Base-by-base conservation (phyloP, 1,140 invertebrate species). In the Mamestra configurata region DNA sequence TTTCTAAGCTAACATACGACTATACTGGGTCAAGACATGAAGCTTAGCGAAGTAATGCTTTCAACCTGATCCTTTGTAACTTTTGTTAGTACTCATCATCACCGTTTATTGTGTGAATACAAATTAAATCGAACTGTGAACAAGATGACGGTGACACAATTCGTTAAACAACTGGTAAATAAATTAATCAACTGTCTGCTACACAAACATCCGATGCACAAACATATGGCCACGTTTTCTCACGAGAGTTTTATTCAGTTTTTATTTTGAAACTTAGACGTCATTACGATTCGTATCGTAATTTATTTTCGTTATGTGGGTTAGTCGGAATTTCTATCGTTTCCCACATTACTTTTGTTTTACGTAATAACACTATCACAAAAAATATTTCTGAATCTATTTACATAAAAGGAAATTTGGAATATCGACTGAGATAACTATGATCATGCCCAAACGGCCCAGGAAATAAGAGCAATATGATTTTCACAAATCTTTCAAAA, bases 231-330 rank as follows among this genome's bases (percentile, higher is more conserved):
- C 20, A 43, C 11, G 37, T 43, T 73, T 55, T 75, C 72, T 59
- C 72, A 75, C 72, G 72, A 43, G 37, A 6, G n/a, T 75, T 75
- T 75, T 75, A 75, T 75, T 75, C 4, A 6, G 7, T 59, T 75
- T 75, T 75, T 75, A 59, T 75, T n/a, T 75, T 11, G 20, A 71
- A 43, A 75, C 35, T 75, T 43, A 75, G 72, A 75, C 72, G 72
- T 75, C 53, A 75, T 75, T 59, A 75, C 72, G 35, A 72, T 72
- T 72, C 4, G 49, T 24, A 20, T 24, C 5, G 15, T 61, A 15
- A 55, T 75, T 75, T 75, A 75, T 75, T 75, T 73, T 46, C 18
- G 72, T 8, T 8, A 75, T 75, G 35, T 75, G 55, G 72, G 53
- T 75, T 46, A 59, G 11, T 20, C 11, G 66, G 22, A 59, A 22